These are phyloP conservation scores for Plebejus melissa DNA, from an alignment of 2,888 invertebrate species.

Conservation along the genomic window DNA sequence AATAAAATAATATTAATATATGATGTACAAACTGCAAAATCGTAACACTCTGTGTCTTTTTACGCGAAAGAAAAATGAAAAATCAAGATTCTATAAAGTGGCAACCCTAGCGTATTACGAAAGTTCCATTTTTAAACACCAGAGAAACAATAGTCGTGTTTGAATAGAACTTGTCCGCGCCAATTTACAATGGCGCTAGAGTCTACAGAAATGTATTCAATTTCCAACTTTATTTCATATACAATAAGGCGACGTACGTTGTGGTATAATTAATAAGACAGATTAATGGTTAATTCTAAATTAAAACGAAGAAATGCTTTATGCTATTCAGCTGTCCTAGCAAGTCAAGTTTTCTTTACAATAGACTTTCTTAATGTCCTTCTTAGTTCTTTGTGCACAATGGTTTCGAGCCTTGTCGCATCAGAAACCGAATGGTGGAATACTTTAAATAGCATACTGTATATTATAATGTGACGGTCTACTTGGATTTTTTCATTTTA, in stretches of 20 bases:
- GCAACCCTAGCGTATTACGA: conserved; percentile 37
- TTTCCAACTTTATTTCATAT: neutral
- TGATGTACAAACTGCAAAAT: too few relatives aligned
- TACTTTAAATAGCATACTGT: neutral
- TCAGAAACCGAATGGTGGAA: neutral
- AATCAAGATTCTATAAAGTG: neutral
- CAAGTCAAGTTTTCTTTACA: conserved; percentile 29
- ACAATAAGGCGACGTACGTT: neutral
- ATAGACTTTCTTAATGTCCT: conserved; percentile 28
- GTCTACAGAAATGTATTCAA: conserved; percentile 25
- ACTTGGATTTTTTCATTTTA: too few relatives aligned
- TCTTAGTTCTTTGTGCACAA: conserved; percentile 11
- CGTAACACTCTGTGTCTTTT: neutral
- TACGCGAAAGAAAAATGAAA: neutral
- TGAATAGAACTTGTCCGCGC: conserved; percentile 60
- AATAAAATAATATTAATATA: too few relatives aligned
- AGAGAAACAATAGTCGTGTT: conserved; percentile 60
- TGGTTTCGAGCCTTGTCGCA: neutral
- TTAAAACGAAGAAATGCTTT: conserved; percentile 42
- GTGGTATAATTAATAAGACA: conserved; percentile 28
- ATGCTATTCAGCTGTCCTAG: conserved; percentile 47
- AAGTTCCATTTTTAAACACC: conserved; percentile 57
- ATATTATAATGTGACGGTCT: too few relatives aligned
- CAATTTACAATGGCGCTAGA: conserved; percentile 54
- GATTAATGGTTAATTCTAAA: conserved; percentile 48